These are phyloP conservation scores for Drosophila borborema DNA, from an alignment of 2,888 invertebrate species.

Conservation along the genomic window DNA sequence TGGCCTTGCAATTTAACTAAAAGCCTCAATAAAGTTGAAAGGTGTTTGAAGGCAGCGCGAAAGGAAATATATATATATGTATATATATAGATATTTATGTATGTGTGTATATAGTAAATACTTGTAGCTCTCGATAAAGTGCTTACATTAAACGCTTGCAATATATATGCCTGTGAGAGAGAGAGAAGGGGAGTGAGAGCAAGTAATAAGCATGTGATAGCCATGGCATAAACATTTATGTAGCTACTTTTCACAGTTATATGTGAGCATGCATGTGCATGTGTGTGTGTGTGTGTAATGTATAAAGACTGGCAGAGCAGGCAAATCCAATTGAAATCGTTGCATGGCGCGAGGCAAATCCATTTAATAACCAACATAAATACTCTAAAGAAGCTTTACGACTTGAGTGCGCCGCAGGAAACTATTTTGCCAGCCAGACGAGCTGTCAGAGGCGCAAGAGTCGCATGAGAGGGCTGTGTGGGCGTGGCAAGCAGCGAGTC, in stretches of 20 bases:
- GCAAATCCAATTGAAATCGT: constrained; percentile 79
- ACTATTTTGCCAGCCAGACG: constrained; percentile 48
- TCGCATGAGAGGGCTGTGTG: background rate
- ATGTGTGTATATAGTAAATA: constrained; percentile 20
- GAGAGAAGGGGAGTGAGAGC: background rate
- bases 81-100: background rate
- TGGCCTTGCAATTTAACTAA: constrained; percentile 72
- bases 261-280: background rate
- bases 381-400: constrained; percentile 76
- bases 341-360: constrained; percentile 68
- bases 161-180: background rate
- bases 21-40: constrained; percentile 72
- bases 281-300: constrained; percentile 30
- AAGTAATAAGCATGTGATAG: constrained; percentile 62
- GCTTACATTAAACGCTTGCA: constrained; percentile 42
- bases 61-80: background rate
- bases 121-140: constrained; percentile 57
- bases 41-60: constrained; percentile 55
- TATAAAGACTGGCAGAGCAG: constrained; percentile 55
- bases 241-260: constrained; percentile 46
- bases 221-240: constrained; percentile 69
- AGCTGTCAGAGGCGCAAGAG: constrained; percentile 18
- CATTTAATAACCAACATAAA: constrained; percentile 80
- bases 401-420: constrained; percentile 71
- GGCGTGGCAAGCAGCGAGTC: constrained; percentile 8